These are phyloP conservation scores for Melanophora roralis DNA, from an alignment of 2,888 invertebrate genomes.

Conservation along the genomic window DNA sequence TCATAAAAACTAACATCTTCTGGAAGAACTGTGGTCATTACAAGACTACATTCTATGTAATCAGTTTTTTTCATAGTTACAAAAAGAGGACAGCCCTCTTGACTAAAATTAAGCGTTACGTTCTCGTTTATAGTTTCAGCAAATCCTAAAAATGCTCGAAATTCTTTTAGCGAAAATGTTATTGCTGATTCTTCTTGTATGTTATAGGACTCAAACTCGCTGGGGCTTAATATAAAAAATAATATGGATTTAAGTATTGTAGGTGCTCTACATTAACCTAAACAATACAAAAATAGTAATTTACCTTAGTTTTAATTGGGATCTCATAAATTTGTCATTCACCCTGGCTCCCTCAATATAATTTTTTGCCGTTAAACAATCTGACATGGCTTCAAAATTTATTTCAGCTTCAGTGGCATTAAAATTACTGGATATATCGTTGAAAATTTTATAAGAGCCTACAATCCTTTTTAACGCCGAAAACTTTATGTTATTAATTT, in stretches of 20 bases:
- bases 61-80: conserved; percentile 85
- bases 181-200: conserved; percentile 81
- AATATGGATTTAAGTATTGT: too few relatives aligned
- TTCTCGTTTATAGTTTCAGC: conserved; percentile 86
- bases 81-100: conserved; percentile 87
- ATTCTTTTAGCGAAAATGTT: conserved; percentile 91
- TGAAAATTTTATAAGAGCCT: conserved; percentile 82
- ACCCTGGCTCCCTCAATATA: conserved; percentile 83
- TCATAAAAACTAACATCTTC: conserved; percentile 74
- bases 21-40: conserved; percentile 82
- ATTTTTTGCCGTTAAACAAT: conserved; percentile 85
- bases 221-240: conserved; percentile 63
- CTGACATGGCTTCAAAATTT: conserved; percentile 83
- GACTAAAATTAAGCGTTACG: conserved; percentile 85
- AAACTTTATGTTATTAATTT: not conserved
- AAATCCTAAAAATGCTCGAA: conserved; percentile 87
- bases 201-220: conserved; percentile 72
- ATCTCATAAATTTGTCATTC: conserved; percentile 84
- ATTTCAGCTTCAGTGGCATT: conserved; percentile 89
- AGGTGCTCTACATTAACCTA: not conserved
- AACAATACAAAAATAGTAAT: too few relatives aligned
- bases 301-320: conserved; percentile 83
- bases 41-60: conserved; percentile 87
- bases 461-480: conserved; percentile 78
- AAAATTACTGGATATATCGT: conserved; percentile 88